Evolutionary conservation across 2,113 vertebrate species (phyloP).

Genomic region (Psephotus haematonotus): DNA sequence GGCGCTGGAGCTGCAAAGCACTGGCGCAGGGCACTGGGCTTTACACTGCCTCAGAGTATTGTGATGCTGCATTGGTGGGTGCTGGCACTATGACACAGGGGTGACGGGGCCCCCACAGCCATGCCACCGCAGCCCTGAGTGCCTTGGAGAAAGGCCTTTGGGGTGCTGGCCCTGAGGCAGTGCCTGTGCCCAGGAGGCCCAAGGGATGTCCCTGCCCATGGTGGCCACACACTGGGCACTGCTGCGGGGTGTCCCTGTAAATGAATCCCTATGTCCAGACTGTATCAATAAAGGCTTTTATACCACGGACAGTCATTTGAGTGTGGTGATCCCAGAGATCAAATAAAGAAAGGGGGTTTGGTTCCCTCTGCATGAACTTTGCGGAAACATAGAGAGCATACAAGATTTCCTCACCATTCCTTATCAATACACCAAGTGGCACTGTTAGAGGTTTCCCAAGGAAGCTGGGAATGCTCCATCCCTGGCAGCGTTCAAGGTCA

Average conservation of each 20-base stretch:
- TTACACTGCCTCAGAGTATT: background rate
- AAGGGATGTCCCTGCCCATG: background rate
- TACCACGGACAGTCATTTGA: background rate
- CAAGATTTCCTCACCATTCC: background rate
- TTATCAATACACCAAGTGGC: background rate
- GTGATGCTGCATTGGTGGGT: background rate
- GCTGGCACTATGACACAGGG: background rate
- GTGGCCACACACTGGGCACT: background rate
- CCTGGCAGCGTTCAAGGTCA: background rate
- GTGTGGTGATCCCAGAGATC: background rate
- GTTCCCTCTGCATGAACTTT: background rate
- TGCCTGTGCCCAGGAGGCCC: background rate
- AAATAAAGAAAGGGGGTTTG: background rate
- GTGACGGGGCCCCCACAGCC: fast-evolving
- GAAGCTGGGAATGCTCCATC: background rate
- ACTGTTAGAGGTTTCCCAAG: background rate
- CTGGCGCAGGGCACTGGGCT: background rate
- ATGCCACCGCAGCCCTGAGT: background rate
- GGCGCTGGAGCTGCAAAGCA: background rate
- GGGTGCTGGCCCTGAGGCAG: too few species aligned
- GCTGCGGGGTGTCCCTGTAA: background rate
- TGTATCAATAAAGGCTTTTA: background rate
- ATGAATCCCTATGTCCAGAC: background rate
- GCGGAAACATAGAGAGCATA: too few species aligned
- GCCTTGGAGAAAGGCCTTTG: background rate